Conservation (phyloP, 2,113 vertebrate species). For the Nematolebias whitei region DNA sequence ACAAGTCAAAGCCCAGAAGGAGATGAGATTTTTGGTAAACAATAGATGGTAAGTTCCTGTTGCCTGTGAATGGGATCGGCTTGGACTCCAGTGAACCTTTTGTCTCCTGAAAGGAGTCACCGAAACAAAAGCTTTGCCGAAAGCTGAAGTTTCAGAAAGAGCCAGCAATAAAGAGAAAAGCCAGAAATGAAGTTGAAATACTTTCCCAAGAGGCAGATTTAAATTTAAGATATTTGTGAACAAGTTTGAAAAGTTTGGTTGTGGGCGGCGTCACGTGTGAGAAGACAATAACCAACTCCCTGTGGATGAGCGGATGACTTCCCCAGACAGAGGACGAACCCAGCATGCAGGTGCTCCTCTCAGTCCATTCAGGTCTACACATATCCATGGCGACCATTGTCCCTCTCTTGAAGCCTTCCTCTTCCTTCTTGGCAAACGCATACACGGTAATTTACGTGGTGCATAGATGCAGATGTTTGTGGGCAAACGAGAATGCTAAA, state of each 20-base stretch:
- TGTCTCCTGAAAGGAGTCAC: slow-evolving; percentile 30
- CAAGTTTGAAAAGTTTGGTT: slow-evolving; percentile 42
- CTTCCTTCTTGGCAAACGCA: slow-evolving; percentile 22
- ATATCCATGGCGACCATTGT: slow-evolving; percentile 73
- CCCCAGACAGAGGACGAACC: slow-evolving; percentile 53
- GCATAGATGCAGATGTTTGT: neutral
- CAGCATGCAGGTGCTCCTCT: slow-evolving; percentile 72
- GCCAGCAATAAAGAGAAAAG: neutral
- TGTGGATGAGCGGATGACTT: slow-evolving; percentile 65
- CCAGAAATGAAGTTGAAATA: neutral
- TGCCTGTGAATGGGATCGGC: slow-evolving; percentile 29
- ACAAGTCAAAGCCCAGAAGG: slow-evolving; percentile 9
- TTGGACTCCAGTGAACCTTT: slow-evolving; percentile 37
- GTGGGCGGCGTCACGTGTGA: slow-evolving; percentile 35
- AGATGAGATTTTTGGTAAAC: slow-evolving; percentile 34
- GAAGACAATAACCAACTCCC: slow-evolving; percentile 64
- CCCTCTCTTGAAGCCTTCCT: slow-evolving; percentile 53
- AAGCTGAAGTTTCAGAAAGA: slow-evolving; percentile 2
- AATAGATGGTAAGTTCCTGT: slow-evolving; percentile 39
- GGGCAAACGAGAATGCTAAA: slow-evolving; percentile 5
- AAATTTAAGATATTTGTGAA: slow-evolving; percentile 19
- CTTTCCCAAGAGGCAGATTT: slow-evolving; percentile 1
- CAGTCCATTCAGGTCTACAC: slow-evolving; percentile 50
- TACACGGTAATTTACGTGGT: neutral
- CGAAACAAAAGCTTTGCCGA: slow-evolving; percentile 28